Evolutionary conservation across 2,888 invertebrate genomes (phyloP), one percentile per base, ranked within the genome.

Genomic region (Leptinotarsa juncta): DNA sequence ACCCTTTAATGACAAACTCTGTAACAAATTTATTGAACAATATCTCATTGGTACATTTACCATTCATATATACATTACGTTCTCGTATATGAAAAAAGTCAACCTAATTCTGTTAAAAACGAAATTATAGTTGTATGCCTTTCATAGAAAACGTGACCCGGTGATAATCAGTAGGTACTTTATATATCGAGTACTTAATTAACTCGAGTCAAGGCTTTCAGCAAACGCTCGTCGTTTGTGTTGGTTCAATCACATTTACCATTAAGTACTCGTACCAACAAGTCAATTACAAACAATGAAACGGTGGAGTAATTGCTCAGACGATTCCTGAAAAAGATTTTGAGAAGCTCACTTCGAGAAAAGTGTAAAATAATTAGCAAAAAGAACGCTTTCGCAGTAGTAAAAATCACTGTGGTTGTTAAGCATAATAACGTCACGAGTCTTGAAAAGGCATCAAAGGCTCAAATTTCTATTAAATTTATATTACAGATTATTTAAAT

Each of bases 131-230:
- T n/a, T 62, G 62, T 62, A 10, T 12, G 62, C n/a, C 42, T 62
- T 62, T 62, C n/a, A 62, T 3, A 32, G 62, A 32, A 62, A 62
- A 62, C 62, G 62, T 62, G 62, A 62, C 32, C 42, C n/a, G n/a
- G 15, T 62, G 62, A 32, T 62, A 62, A 62, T 62, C 62, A 62
- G 15, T 20, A 20, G 20, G 20, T 62, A 62, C 42, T 62, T 62
- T 62, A 62, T 16, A 16, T 32, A 18, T 62, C 16, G 62, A 62
- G 15, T 62, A 62, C 62, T 62, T 62, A 15, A 62, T 26, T 62
- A 62, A 62, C 42, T 62, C 62, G 16, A 26, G 62, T 62, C 62
- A 42, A 62, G 42, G 62, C 42, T 62, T 42, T 62, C 42, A 32
- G 18, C 62, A 32, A 62, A 62, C n/a, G 32, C n/a, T 62, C 62